Conservation (phyloP, 2,888 invertebrate genomes). For the Eupithecia tripunctaria region DNA sequence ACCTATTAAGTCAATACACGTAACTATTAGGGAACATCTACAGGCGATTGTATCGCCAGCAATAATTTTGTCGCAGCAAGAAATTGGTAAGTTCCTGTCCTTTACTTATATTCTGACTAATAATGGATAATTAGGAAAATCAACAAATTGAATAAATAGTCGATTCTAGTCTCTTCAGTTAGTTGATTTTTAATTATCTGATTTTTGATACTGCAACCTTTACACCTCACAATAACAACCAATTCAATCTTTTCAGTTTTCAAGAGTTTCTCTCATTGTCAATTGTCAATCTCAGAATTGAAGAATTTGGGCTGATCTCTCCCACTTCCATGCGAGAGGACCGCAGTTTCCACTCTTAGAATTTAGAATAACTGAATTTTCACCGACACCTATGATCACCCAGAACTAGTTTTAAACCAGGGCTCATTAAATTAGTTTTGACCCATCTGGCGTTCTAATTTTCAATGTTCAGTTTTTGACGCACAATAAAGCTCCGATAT, state of each 20-base stretch:
- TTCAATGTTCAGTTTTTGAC: neutral
- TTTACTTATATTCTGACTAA: neutral
- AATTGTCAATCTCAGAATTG: neutral
- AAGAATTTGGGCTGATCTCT: neutral
- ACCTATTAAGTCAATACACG: too few relatives aligned
- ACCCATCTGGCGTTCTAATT: neutral
- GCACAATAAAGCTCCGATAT: neutral
- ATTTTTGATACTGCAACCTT: too few relatives aligned
- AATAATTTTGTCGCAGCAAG: neutral
- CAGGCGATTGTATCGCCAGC: neutral
- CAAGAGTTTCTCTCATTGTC: neutral
- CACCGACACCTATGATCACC: too few relatives aligned
- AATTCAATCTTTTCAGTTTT: too few relatives aligned
- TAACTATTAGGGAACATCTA: neutral
- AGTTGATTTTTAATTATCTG: neutral
- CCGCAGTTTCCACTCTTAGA: neutral
- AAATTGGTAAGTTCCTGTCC: neutral
- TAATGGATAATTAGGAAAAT: neutral
- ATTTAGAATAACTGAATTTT: too few relatives aligned
- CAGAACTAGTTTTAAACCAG: neutral
- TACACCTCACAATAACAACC: neutral
- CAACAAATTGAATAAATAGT: neutral
- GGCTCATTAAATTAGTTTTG: neutral
- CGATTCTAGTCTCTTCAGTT: too few relatives aligned
- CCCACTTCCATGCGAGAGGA: neutral